Conservation (phyloP, 1,140 invertebrate genomes). For the Musca vetustissima region DNA sequence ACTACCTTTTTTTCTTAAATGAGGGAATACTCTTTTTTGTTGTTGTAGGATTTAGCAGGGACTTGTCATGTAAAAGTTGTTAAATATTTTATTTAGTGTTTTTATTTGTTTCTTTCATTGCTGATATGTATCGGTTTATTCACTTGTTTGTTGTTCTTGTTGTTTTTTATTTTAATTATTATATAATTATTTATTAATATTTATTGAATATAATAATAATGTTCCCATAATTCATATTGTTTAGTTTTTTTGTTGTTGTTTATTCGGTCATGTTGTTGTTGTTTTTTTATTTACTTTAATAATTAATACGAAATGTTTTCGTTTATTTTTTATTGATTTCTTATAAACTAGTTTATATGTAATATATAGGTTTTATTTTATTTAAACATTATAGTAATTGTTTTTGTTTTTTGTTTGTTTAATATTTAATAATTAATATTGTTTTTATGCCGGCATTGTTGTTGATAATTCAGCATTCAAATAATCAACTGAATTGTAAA, state of each 20-base stretch:
- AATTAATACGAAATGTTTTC: slow-evolving; percentile 21
- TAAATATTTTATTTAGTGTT: too few relatives aligned
- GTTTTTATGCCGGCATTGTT: slow-evolving; percentile 6
- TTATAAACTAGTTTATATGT: slow-evolving; percentile 16
- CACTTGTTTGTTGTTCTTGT: slow-evolving; percentile 17
- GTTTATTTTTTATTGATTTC: slow-evolving; percentile 8
- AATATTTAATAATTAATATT: slow-evolving; percentile 1
- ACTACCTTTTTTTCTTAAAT: too few relatives aligned
- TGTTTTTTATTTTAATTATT: slow-evolving; percentile 19
- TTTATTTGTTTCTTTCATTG: slow-evolving; percentile 27
- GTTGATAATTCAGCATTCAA: not conserved
- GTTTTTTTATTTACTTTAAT: slow-evolving; percentile 9
- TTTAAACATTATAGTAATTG: slow-evolving; percentile 21
- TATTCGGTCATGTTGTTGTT: slow-evolving; percentile 1
- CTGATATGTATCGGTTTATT: slow-evolving; percentile 50
- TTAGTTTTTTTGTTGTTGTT: slow-evolving; percentile 15
- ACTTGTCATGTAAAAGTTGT: slow-evolving; percentile 30
- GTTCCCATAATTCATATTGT: slow-evolving; percentile 53
- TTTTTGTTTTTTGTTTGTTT: not conserved
- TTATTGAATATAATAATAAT: slow-evolving; percentile 38
- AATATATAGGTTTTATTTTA: slow-evolving; percentile 13
- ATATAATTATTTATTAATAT: slow-evolving; percentile 3
- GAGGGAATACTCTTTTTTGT: not conserved
- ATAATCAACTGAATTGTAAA: too few relatives aligned
- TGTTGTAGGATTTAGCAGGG: too few relatives aligned